Evolutionary conservation across 2,888 invertebrate species (phyloP), one percentile per base, ranked within the genome.

Genomic region (Cataglyphis albicans): DNA sequence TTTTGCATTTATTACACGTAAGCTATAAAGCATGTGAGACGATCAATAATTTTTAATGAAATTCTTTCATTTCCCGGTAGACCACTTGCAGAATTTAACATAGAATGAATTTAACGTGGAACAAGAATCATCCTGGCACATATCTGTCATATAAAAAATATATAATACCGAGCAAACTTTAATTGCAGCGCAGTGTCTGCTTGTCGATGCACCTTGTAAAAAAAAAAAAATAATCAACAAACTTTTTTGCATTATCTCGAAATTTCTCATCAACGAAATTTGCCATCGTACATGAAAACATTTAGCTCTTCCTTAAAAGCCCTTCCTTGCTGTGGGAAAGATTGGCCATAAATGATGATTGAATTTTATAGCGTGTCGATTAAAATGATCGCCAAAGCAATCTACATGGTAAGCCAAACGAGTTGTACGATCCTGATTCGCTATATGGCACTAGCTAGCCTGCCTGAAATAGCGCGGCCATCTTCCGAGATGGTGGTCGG

Each of bases 391-490:
- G 44, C n/a, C 35, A 63, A 44, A 61, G 68, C 29, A 64, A 75
- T 65, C 25, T 61, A 32, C 29, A 80, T 81, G 89, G 85, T 84
- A 83, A 82, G 82, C 57, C 61, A 75, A 82, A 57, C 59, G 25
- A 74, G 12, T 61, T 57, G 73, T 89, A 92, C 92, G 91, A 89
- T 88, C 90, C 92, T 93, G 92, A 87, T 81, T 84, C 84, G 88
- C 87, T 90, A 90, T 88, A 87, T 89, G 90, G 91, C 89, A 91
- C 90, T 90, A 90, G 92, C 92, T 93, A 91, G 90, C 87, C 90
- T 88, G 90, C 92, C 90, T 93, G 93, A 94, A 94, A 94, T 94
- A 94, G 93, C 92, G 89, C 90, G 91, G 87, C 91, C 90, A 91
- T 90, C 88, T 91, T 88, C 88, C 87, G 85, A 87, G 87, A 65